A percentile compares a stretch with the other conserved stretches of the same genome.
phyloP scores from a whole-genome alignment of 2,888 invertebrate genomes.

The Eugnorisma glareosa region DNA sequence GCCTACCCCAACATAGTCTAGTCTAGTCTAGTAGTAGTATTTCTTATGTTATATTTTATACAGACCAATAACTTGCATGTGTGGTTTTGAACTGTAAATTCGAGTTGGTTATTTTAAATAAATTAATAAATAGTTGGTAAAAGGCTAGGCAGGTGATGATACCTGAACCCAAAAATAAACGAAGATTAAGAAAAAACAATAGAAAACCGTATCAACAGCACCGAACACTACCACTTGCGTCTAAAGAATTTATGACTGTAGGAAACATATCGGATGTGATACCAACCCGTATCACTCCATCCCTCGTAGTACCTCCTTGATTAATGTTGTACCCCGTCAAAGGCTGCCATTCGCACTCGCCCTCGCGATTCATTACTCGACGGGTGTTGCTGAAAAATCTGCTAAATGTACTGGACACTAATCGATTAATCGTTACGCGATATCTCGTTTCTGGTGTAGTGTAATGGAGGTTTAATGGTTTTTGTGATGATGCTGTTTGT shows the following conservation, averaged over 20 bases:
- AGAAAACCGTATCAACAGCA: not conserved
- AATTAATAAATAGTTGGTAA: too few relatives aligned
- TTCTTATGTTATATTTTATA: too few relatives aligned
- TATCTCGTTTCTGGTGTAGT: constrained; percentile 24
- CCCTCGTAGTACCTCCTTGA: constrained; percentile 48
- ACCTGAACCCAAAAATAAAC: not conserved
- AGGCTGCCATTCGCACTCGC: constrained; percentile 62
- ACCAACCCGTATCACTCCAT: constrained; percentile 50
- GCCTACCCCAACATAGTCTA: not conserved
- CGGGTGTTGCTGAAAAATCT: constrained; percentile 60
- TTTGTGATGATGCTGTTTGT: not conserved
- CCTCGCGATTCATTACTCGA: constrained; percentile 62
- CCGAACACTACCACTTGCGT: constrained; percentile 35
- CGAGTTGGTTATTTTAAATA: too few relatives aligned
- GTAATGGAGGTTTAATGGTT: constrained; percentile 17
- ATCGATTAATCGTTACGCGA: constrained; percentile 54
- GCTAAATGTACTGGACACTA: constrained; percentile 52
- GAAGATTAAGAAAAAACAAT: constrained; percentile 5
- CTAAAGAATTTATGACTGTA: constrained; percentile 54
- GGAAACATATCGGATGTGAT: constrained; percentile 47
- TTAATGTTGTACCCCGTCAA: constrained; percentile 63
- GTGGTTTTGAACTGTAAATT: too few relatives aligned
- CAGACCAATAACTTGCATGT: too few relatives aligned
- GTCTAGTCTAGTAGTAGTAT: too few relatives aligned
- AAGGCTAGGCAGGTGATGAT: too few relatives aligned